A percentile compares a stretch with the other conserved stretches of the same genome.
These are phyloP conservation scores for Cyanistes caeruleus DNA, from an alignment of 2,113 vertebrate species.

Conservation along the genomic window DNA sequence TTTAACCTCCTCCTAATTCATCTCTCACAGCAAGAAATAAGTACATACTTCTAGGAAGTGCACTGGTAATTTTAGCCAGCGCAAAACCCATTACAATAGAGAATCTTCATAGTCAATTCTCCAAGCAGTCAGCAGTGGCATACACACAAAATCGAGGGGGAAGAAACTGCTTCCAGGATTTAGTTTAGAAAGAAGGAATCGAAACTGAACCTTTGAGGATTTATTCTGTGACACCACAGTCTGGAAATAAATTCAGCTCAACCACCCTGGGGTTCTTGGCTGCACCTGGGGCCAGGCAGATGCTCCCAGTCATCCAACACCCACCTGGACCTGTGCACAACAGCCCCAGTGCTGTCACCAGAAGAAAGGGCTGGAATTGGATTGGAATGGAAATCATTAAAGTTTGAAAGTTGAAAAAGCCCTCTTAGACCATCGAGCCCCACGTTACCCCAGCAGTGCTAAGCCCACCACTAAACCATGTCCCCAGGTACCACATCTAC, in stretches of 20 bases:
- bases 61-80: no score
- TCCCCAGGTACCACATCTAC: neutral
- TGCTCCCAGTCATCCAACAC: neutral
- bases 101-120: neutral
- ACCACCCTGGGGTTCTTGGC: neutral
- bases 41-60: no score
- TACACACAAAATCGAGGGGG: rapidly evolving
- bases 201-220: neutral
- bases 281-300: neutral
- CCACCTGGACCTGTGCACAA: neutral
- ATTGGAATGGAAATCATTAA: neutral
- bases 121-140: neutral
- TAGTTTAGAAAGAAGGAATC: neutral
- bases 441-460: neutral
- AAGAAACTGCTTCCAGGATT: neutral
- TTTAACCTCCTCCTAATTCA: no score
- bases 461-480: neutral
- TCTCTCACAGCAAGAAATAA: no score
- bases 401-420: neutral
- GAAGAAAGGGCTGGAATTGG: neutral
- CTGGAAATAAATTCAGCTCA: neutral
- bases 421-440: neutral
- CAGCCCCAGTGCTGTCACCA: neutral
- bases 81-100: no score
- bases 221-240: neutral